A percentile compares a stretch with the other conserved stretches of the same genome.
phyloP scores from a whole-genome alignment of 2,113 vertebrate species.

The Sorex fumeus region DNA sequence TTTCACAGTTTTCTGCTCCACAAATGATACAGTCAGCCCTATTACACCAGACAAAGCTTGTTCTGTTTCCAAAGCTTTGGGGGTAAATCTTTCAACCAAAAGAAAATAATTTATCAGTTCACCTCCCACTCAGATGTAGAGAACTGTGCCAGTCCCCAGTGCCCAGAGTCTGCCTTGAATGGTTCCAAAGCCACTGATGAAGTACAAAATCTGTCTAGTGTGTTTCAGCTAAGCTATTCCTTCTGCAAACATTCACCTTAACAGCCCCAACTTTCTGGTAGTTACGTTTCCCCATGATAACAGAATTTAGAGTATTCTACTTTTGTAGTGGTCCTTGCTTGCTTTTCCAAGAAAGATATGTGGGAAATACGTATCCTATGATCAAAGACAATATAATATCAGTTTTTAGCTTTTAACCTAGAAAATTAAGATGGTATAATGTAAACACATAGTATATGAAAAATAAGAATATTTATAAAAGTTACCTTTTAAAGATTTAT shows the following conservation, averaged over 20 bases:
- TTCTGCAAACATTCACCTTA: neutral
- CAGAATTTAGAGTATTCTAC: neutral
- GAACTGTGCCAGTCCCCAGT: conserved; percentile 4
- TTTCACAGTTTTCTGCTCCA: conserved; percentile 36
- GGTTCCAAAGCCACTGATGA: neutral
- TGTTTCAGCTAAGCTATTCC: neutral
- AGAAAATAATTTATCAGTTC: conserved; percentile 63
- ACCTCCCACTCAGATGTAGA: conserved; percentile 40
- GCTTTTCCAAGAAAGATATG: neutral
- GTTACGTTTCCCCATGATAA: neutral
- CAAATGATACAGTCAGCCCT: conserved; percentile 53
- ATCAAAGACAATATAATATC: neutral
- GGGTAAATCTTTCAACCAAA: conserved; percentile 62
- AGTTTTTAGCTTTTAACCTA: neutral
- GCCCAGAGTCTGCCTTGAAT: neutral
- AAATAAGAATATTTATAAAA: conserved; percentile 27
- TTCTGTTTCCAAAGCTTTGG: conserved; percentile 69
- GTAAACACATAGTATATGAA: neutral
- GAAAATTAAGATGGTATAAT: conserved; percentile 48
- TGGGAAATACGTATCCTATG: neutral
- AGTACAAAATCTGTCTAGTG: neutral
- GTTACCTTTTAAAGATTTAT: neutral
- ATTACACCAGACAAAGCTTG: conserved; percentile 61
- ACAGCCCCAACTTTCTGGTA: neutral
- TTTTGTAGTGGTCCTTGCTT: neutral